These are phyloP conservation scores for Ploceus nigricollis DNA, from an alignment of 2,113 vertebrate species.

Conservation along the genomic window DNA sequence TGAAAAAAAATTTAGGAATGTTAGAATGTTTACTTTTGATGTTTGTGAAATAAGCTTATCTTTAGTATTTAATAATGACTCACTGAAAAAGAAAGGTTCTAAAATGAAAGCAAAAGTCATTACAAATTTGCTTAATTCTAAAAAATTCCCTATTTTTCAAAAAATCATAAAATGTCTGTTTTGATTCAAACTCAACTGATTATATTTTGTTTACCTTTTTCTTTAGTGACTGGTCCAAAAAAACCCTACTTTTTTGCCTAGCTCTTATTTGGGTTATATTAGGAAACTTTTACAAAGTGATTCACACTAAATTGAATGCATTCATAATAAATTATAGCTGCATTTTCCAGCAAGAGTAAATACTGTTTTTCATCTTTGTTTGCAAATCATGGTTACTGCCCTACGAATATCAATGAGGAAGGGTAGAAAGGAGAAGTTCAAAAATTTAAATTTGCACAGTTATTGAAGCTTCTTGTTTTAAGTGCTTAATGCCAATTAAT, in stretches of 20 bases:
- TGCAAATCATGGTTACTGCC: neutral
- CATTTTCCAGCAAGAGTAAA: conserved; percentile 25
- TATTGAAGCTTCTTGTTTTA: conserved; percentile 14
- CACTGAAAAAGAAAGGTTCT: neutral
- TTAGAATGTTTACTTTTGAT: neutral
- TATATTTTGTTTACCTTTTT: neutral
- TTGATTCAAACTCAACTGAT: neutral
- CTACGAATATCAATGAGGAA: neutral
- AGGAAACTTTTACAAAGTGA: neutral
- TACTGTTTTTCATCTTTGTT: neutral
- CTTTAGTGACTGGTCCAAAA: neutral
- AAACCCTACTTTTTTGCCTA: neutral
- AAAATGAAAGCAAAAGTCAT: neutral
- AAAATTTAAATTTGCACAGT: conserved; percentile 12
- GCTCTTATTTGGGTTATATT: neutral
- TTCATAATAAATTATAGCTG: neutral
- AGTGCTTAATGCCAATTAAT: conserved; percentile 27
- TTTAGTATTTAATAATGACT: neutral
- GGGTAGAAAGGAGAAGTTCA: neutral
- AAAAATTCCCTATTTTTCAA: neutral
- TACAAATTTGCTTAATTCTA: neutral
- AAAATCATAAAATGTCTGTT: neutral
- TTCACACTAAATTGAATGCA: neutral
- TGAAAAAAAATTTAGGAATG: neutral
- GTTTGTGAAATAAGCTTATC: neutral